phyloP scores from a whole-genome alignment of 1,140 invertebrate genomes.

The Drosophila sechellia region DNA sequence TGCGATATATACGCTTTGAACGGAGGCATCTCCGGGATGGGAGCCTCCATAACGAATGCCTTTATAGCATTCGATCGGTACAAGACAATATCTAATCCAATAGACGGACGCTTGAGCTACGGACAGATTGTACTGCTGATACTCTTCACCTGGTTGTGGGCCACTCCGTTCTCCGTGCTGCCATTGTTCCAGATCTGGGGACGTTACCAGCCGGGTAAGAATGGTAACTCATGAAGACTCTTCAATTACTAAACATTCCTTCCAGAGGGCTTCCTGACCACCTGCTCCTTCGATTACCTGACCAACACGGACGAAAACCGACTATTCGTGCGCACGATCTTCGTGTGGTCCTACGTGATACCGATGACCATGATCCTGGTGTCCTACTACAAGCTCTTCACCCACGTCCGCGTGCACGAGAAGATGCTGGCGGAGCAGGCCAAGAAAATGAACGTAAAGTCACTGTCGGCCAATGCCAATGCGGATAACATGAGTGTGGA shows the following conservation, averaged over 20 bases:
- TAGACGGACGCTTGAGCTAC: conserved; percentile 89
- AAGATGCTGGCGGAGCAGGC: conserved; percentile 91
- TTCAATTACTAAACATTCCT: background rate
- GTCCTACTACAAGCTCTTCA: conserved; percentile 89
- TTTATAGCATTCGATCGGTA: conserved; percentile 92
- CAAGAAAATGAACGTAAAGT: conserved; percentile 93
- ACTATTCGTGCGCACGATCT: conserved; percentile 89
- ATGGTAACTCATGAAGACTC: background rate
- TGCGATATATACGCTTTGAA: conserved; percentile 89
- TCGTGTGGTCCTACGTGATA: conserved; percentile 89
- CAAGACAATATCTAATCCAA: conserved; percentile 90
- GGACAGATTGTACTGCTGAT: conserved; percentile 88
- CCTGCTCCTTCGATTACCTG: conserved; percentile 91
- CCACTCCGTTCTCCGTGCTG: conserved; percentile 89
- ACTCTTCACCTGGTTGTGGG: conserved; percentile 89
- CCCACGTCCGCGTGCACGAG: conserved; percentile 89
- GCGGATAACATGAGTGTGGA: conserved; percentile 88
- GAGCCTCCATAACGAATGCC: conserved; percentile 90
- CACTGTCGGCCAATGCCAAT: conserved; percentile 89
- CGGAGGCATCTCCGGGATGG: conserved; percentile 89
- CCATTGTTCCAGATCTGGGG: conserved; percentile 89
- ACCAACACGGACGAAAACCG: conserved; percentile 89
- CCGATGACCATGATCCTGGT: conserved; percentile 88
- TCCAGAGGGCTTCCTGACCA: conserved; percentile 90
- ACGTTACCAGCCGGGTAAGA: conserved; percentile 88